These are phyloP conservation scores for Paraescarpia echinospica DNA, from an alignment of 1,140 invertebrate species.

Conservation along the genomic window DNA sequence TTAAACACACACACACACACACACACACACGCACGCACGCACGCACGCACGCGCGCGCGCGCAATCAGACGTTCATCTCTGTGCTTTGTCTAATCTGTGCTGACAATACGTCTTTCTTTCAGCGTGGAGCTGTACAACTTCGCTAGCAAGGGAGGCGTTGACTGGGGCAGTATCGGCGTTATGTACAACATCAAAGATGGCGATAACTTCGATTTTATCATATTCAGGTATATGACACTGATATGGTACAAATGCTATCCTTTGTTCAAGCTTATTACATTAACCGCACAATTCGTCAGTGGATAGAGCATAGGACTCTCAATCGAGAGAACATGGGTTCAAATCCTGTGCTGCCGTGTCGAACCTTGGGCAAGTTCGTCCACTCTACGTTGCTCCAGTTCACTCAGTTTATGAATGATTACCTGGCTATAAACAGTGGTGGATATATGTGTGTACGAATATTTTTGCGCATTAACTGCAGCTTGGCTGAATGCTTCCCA, in stretches of 20 bases:
- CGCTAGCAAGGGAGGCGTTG: not conserved
- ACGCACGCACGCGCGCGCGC: too few species aligned
- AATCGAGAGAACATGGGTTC: not conserved
- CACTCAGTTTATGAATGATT: too few species aligned
- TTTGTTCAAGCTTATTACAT: not conserved
- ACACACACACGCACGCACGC: too few species aligned
- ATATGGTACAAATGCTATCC: not conserved
- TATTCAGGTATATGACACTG: not conserved
- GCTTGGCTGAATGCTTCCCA: too few species aligned
- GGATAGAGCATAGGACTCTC: not conserved
- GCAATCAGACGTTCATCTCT: not conserved
- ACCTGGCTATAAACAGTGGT: too few species aligned
- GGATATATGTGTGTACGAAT: too few species aligned
- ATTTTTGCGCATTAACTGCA: too few species aligned
- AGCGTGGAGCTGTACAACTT: not conserved
- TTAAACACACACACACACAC: too few species aligned
- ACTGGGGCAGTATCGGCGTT: not conserved
- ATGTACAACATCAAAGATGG: not conserved
- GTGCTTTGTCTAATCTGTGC: not conserved
- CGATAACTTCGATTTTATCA: not conserved
- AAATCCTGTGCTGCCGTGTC: too few species aligned
- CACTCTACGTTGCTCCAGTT: too few species aligned
- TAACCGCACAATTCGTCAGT: not conserved
- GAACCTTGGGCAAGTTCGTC: too few species aligned
- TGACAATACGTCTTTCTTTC: not conserved